A percentile compares a stretch with the other conserved stretches of the same genome.
phyloP scores from a whole-genome alignment of 2,888 invertebrate species.

The Oxystoma pomonae region DNA sequence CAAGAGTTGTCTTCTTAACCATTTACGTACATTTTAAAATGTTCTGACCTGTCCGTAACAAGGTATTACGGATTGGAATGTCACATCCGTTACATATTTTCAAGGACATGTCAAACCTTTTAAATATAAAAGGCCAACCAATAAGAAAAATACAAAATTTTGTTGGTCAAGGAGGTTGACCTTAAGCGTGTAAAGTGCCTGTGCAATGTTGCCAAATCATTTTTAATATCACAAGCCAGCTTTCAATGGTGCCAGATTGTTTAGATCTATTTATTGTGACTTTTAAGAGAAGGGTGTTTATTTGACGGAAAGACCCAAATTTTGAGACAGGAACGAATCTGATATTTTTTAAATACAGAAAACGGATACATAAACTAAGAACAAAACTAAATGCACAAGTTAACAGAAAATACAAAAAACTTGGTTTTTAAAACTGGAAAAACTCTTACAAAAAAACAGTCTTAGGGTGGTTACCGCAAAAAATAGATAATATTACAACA shows the following conservation, averaged over 20 bases:
- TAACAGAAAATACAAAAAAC: not conserved
- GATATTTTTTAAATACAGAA: no score
- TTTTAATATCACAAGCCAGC: conserved; percentile 1
- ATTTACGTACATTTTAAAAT: no score
- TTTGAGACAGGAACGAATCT: no score
- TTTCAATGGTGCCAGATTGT: not conserved
- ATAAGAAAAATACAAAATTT: not conserved
- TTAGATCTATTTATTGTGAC: no score
- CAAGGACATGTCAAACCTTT: no score
- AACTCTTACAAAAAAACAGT: not conserved
- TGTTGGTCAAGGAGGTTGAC: not conserved
- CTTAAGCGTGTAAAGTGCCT: conserved; percentile 21
- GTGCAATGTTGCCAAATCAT: conserved; percentile 13
- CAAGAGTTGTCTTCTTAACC: no score
- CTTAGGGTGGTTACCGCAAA: not conserved
- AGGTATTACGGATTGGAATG: no score
- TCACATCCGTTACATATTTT: no score
- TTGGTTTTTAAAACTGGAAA: not conserved
- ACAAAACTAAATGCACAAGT: not conserved
- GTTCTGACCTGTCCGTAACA: no score
- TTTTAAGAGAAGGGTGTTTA: no score
- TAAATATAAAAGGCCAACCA: not conserved
- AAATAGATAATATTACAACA: no score
- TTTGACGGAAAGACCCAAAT: no score
- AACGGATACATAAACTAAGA: not conserved